Conservation (phyloP, 2,888 invertebrate genomes). For the Scaptomyza tumidula region DNA sequence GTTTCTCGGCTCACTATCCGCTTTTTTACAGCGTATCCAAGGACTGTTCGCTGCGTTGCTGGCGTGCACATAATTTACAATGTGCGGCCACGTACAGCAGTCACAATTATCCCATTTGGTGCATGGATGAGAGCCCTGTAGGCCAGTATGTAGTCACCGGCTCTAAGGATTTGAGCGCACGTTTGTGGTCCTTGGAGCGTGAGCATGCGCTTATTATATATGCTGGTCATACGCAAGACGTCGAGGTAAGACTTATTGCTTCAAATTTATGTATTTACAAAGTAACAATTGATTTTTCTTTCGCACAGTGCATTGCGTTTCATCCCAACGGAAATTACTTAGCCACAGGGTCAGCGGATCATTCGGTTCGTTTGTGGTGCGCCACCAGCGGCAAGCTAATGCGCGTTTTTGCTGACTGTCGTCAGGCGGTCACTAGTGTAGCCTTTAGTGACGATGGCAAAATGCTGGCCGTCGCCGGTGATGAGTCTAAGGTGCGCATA, state of each 20-base stretch:
- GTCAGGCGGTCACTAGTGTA: constrained; percentile 90
- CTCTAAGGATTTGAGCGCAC: constrained; percentile 93
- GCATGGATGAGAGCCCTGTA: constrained; percentile 89
- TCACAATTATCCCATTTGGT: constrained; percentile 96
- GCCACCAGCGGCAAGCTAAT: constrained; percentile 92
- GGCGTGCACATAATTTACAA: constrained; percentile 88
- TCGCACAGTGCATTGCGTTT: constrained; percentile 87
- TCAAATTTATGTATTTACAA: not conserved
- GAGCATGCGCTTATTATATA: constrained; percentile 93
- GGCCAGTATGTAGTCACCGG: constrained; percentile 95
- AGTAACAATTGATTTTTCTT: not conserved
- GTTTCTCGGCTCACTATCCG: constrained; percentile 86
- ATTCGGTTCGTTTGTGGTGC: constrained; percentile 94
- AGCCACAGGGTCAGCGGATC: constrained; percentile 96
- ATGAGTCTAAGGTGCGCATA: constrained; percentile 87
- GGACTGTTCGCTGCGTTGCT: constrained; percentile 91
- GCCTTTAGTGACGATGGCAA: constrained; percentile 94
- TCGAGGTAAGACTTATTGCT: constrained; percentile 88
- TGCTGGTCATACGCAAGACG: constrained; percentile 94
- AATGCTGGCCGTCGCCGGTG: constrained; percentile 92
- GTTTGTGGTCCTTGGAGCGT: constrained; percentile 92
- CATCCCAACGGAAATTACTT: constrained; percentile 96
- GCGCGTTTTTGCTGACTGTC: constrained; percentile 91
- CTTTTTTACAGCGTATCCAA: constrained; percentile 89
- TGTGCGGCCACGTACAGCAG: constrained; percentile 89